Evolutionary conservation across 92 coral and sea anemone species (phyloP), one percentile per base, ranked within the genome.

Genomic region (Scolanthus callimorphus): DNA sequence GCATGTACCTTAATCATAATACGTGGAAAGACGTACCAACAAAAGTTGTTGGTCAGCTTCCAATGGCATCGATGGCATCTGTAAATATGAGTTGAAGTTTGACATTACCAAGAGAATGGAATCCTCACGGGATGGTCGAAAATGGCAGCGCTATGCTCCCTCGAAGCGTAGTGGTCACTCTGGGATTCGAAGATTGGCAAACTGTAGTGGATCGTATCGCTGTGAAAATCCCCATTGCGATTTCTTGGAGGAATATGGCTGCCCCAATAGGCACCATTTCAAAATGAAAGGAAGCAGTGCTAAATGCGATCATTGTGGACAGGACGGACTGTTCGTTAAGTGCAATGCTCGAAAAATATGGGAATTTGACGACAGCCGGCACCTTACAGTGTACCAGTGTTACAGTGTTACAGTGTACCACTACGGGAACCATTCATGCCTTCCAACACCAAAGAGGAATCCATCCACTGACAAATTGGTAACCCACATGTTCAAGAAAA

Each of bases 161-260:
- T 67, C 74, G 12, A 67, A 54, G 24, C 46, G 74, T 20, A 25
- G 65, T 17, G 74, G 74, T 30, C 48, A 30, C 27, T 4, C 12
- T 55, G 74, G 74, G 22, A 54, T 55, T 25, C 74, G 74, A 2
- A 29, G 67, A 25, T 17, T 67, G 17, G 74, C 74, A 25, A 60
- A 67, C 22, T 67, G 74, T 22, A 31, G 15, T 9, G 74, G 74
- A 11, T 54, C 68, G 4, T 37, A 54, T 20, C 65, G 66, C 1
- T 67, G 67, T 30, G 50, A 55, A 31, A 67, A 67, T 21, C 10
- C 74, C 65, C 11, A n/a, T n/a, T n/a, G n/a, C n/a, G n/a, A n/a
- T n/a, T n/a, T n/a, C n/a, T n/a, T n/a, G n/a, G n/a, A n/a, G n/a
- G n/a, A n/a, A n/a, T n/a, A n/a, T n/a, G n/a, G n/a, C n/a, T n/a